Evolutionary conservation across 2,797 vertebrate genomes (phyloP).

Genomic region (Eulemur coronatus): DNA sequence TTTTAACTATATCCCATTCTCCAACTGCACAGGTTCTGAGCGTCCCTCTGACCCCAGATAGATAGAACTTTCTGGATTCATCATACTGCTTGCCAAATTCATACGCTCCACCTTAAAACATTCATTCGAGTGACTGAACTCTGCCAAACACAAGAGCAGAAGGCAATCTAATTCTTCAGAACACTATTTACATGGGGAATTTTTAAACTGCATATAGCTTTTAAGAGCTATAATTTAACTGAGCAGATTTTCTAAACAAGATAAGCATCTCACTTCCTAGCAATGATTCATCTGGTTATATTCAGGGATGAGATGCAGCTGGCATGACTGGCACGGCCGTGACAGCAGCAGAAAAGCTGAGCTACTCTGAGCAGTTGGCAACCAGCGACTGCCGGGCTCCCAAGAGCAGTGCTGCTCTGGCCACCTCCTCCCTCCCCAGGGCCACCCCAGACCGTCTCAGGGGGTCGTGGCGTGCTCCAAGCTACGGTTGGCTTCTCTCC

Average conservation of each 20-base stretch:
- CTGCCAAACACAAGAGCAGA: background rate
- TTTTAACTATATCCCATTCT: slow-evolving; percentile 14
- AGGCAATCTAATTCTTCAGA: background rate
- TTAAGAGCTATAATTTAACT: slow-evolving; percentile 73
- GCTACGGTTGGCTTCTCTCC: background rate
- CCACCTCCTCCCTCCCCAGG: too few relatives aligned
- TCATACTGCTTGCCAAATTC: background rate
- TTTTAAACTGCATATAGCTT: slow-evolving; percentile 37
- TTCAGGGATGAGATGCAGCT: background rate
- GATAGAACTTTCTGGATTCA: slow-evolving; percentile 22
- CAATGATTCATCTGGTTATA: slow-evolving; percentile 65
- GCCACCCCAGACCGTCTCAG: background rate
- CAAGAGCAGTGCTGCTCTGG: too few relatives aligned
- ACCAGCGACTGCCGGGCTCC: background rate
- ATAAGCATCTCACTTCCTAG: slow-evolving; percentile 66
- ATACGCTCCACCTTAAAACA: background rate
- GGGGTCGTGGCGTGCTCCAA: background rate
- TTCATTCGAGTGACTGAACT: background rate
- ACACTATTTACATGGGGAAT: background rate
- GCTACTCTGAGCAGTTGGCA: background rate
- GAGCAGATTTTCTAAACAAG: slow-evolving; percentile 70
- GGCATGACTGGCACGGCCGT: too few relatives aligned
- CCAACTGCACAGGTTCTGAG: slow-evolving; percentile 2
- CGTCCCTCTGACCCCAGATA: background rate
- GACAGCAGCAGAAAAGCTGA: background rate